Base-by-base conservation (phyloP, 2,888 invertebrate genomes). In the Ochropacha duplaris region DNA sequence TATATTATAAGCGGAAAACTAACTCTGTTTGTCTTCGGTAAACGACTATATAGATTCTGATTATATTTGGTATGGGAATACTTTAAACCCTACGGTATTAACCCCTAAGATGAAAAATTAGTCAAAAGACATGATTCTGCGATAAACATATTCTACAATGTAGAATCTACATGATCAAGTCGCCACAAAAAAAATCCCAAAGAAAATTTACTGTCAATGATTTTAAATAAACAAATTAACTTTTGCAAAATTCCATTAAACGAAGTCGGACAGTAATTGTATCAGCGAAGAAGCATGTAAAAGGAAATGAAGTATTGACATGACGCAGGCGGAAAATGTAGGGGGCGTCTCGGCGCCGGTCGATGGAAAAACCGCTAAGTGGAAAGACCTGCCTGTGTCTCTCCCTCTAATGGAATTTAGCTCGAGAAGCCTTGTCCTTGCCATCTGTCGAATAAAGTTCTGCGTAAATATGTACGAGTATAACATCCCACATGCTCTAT, bases 341-440 rank as follows among this genome's bases (percentile, higher is more conserved):
- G 52, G 49, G 60, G 57, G 65, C 61, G 62, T 57, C 28, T 28
- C 64, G 76, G 65, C 68, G 72, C 72, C 74, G 77, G 72, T 71
- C 67, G 71, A 56, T 69, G 72, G 79, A 79, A 79, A 79, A 80
- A 76, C 72, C 76, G 66, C 78, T 81, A 83, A 84, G 79, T 83
- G 83, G 74, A 76, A 79, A 79, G 71, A 74, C 71, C 78, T 77
- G 77, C 66, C 71, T 64, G 68, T 72, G 68, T 72, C 79, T 74
- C 69, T 74, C 69, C 61, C 62, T 64, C 76, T 86, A 85, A 86
- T 85, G 78, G 78, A 84, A 83, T 84, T 85, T 82, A 68, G 75
- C 79, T 68, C 69, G 71, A 66, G 64, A 70, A 61, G 62, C 64
- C 72, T 70, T 72, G 71, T 64, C 74, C n/a, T n/a, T n/a, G 65